Base-by-base conservation (phyloP, 2,888 invertebrate species). In the Eupithecia exiguata region DNA sequence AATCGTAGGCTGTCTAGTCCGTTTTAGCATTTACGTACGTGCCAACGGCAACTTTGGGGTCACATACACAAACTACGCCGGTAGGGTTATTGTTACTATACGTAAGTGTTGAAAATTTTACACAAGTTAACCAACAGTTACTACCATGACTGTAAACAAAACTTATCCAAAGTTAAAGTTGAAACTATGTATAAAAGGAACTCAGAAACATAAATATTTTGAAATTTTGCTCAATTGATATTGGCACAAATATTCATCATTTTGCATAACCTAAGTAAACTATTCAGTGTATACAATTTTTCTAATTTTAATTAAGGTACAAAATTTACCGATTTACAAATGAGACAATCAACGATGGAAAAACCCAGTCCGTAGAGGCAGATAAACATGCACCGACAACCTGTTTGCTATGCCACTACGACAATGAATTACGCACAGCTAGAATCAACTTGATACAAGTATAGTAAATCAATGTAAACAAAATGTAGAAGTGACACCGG, bases 1-100 rank as follows among this genome's bases (percentile, higher is more conserved):
- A 78, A 78, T 76, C 79, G 69, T 77, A 71, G 40, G 61, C 46
- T 65, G 63, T 58, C 61, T 21, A 36, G 58, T 61, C 16, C 43
- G 61, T 43, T 71, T 76, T 78, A 75, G 75, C 66, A 75, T 74
- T 78, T 69, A 68, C 25, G 49, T 70, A 67, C 43, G 36, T 40
- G 36, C 35, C 63, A 38, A n/a, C 38, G 63, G 35, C 66, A 71
- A 70, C 70, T 63, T 70, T 70, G 46, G 69, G 35, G 69, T 25
- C n/a, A 38, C 66, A 43, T 7, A 7, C 40, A 38, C 38, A 38
- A n/a, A 65, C 65, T 65, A 38, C 62, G 35, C 62, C 35, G 62
- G 38, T 40, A 40, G 21, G 36, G 65, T 21, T n/a, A n/a, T n/a
- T n/a, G n/a, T n/a, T n/a, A 21, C 0, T 65, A 10, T 18, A 65